Conservation (phyloP, 1,140 invertebrate genomes). For the Pseudomyrmex sp. region DNA sequence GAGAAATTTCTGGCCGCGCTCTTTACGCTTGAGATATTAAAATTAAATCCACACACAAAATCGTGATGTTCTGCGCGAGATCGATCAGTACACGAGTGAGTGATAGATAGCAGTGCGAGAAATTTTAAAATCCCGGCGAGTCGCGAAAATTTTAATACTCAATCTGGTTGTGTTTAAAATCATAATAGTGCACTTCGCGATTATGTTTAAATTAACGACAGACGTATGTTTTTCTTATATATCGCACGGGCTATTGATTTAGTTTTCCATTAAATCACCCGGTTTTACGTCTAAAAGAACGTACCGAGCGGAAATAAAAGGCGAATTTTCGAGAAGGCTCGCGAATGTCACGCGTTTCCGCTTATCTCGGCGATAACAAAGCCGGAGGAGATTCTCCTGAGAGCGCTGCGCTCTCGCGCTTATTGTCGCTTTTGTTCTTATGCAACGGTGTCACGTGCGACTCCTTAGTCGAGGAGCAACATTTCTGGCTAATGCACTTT, state of each 20-base stretch:
- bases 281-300: conserved; percentile 20
- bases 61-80: conserved; percentile 25
- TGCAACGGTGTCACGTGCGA: conserved; percentile 48
- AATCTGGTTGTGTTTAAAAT: neutral
- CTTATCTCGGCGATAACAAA: conserved; percentile 53
- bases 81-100: neutral
- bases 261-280: neutral
- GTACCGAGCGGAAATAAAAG: conserved; percentile 31
- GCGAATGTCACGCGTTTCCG: conserved; percentile 39
- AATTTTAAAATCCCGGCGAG: neutral
- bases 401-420: conserved; percentile 24
- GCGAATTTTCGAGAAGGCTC: conserved; percentile 4
- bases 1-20: conserved; percentile 1
- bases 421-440: conserved; percentile 49
- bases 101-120: neutral
- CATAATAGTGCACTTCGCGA: too few species aligned
- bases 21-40: neutral
- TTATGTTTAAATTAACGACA: too few species aligned
- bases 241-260: too few species aligned
- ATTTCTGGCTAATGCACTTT: conserved; percentile 40
- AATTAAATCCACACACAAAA: conserved; percentile 35
- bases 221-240: too few species aligned
- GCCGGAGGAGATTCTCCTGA: conserved; percentile 29
- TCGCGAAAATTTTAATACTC: neutral
- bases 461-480: conserved; percentile 31